These are phyloP conservation scores for Erythrocercus mccallii DNA, from an alignment of 2,113 vertebrate genomes.

Conservation along the genomic window DNA sequence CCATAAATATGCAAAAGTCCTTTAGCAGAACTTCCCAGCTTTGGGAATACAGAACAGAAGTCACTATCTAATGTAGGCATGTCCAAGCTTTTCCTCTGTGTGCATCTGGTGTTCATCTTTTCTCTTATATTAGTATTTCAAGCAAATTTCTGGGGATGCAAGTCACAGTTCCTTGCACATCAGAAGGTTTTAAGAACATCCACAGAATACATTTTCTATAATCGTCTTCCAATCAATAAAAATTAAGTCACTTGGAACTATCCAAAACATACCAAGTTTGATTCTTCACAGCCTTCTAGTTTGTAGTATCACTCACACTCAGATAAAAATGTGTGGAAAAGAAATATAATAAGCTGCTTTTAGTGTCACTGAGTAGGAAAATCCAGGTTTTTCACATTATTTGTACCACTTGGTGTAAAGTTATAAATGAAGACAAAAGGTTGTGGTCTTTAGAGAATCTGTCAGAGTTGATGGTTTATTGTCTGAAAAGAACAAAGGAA, in stretches of 20 bases:
- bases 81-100: neutral
- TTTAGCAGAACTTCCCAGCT: neutral
- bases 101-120: neutral
- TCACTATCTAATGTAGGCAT: neutral
- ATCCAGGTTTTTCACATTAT: neutral
- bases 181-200: neutral
- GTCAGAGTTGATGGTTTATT: fast-evolving
- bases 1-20: neutral
- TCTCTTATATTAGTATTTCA: neutral
- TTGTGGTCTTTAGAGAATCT: neutral
- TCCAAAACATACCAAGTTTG: neutral
- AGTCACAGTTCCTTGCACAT: neutral
- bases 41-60: neutral
- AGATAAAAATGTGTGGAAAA: neutral
- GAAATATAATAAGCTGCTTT: neutral
- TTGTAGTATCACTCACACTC: neutral
- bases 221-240: neutral
- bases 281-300: neutral
- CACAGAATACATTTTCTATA: neutral
- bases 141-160: neutral
- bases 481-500: neutral
- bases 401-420: neutral
- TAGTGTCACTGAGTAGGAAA: neutral
- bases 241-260: neutral
- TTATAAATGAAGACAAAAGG: neutral